Conservation (phyloP, 37 sponge, comb jelly and placozoan species). For the Theonella swinhoei region DNA sequence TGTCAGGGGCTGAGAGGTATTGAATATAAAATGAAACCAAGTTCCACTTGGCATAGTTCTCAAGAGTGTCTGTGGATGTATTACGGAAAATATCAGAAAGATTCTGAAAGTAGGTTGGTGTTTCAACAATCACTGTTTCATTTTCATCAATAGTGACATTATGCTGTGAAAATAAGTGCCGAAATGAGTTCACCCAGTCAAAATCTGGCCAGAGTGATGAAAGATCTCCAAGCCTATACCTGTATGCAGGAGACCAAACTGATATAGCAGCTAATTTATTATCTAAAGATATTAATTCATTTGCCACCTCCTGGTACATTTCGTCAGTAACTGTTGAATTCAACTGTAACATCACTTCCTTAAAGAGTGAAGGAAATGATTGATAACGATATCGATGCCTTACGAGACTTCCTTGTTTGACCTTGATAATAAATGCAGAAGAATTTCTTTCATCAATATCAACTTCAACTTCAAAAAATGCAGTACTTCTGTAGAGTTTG, state of each 20-base stretch:
- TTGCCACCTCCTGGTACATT: neutral
- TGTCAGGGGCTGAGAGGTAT: slow-evolving; percentile 17
- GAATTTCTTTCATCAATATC: slow-evolving; percentile 52
- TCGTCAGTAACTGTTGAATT: neutral
- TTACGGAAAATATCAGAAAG: slow-evolving; percentile 10
- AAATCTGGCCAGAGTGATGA: slow-evolving; percentile 1
- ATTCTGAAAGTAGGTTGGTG: slow-evolving; percentile 50
- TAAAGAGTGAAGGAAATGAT: no score
- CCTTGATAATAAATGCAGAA: neutral
- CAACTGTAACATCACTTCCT: no score
- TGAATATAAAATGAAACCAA: slow-evolving; percentile 25
- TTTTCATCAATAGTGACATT: neutral
- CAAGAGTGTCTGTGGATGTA: neutral
- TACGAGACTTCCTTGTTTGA: neutral
- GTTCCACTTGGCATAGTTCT: slow-evolving; percentile 69
- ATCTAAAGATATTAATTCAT: slow-evolving; percentile 36
- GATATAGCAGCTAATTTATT: slow-evolving; percentile 30
- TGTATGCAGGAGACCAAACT: neutral
- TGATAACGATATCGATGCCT: no score
- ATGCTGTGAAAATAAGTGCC: neutral
- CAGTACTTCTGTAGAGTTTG: slow-evolving; percentile 40
- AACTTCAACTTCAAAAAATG: slow-evolving; percentile 53
- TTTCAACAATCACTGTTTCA: slow-evolving; percentile 30
- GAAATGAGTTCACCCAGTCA: slow-evolving; percentile 23
- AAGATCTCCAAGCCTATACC: slow-evolving; percentile 6